Evolutionary conservation across 2,888 invertebrate genomes (phyloP).

Genomic region (Empis stercorea): DNA sequence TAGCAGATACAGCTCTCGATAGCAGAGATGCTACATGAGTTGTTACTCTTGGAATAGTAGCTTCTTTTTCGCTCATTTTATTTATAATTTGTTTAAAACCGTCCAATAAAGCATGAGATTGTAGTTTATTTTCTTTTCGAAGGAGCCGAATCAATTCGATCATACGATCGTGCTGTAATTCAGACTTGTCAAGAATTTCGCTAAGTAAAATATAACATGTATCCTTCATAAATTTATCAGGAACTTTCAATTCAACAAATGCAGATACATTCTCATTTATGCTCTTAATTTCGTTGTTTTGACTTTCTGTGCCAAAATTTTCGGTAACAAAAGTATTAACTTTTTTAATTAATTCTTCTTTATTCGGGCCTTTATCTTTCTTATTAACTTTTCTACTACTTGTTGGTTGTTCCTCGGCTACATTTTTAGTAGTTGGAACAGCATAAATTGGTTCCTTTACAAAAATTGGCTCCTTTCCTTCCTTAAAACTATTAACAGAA

Average conservation of each 20-base stretch:
- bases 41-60: slow-evolving; percentile 54
- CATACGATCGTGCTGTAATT: slow-evolving; percentile 47
- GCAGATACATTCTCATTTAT: slow-evolving; percentile 47
- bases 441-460: not conserved
- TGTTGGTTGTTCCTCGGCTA: slow-evolving; percentile 56
- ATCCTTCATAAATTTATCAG: slow-evolving; percentile 60
- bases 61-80: slow-evolving; percentile 59
- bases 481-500: too few relatives aligned
- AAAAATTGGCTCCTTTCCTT: not conserved
- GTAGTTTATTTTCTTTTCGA: slow-evolving; percentile 52
- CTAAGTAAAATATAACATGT: slow-evolving; percentile 52
- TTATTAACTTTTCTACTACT: slow-evolving; percentile 50
- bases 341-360: slow-evolving; percentile 64
- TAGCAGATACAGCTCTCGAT: slow-evolving; percentile 45
- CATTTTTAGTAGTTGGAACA: slow-evolving; percentile 56
- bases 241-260: slow-evolving; percentile 56
- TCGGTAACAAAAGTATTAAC: slow-evolving; percentile 48
- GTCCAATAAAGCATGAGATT: slow-evolving; percentile 44
- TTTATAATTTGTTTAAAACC: slow-evolving; percentile 55
- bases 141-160: slow-evolving; percentile 52
- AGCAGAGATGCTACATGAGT: slow-evolving; percentile 50
- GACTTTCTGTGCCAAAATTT: slow-evolving; percentile 38
- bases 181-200: slow-evolving; percentile 51
- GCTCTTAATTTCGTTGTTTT: slow-evolving; percentile 19
- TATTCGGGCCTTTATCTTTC: slow-evolving; percentile 62